These are phyloP conservation scores for Drosophila sturtevanti DNA, from an alignment of 1,140 invertebrate species.

Conservation along the genomic window DNA sequence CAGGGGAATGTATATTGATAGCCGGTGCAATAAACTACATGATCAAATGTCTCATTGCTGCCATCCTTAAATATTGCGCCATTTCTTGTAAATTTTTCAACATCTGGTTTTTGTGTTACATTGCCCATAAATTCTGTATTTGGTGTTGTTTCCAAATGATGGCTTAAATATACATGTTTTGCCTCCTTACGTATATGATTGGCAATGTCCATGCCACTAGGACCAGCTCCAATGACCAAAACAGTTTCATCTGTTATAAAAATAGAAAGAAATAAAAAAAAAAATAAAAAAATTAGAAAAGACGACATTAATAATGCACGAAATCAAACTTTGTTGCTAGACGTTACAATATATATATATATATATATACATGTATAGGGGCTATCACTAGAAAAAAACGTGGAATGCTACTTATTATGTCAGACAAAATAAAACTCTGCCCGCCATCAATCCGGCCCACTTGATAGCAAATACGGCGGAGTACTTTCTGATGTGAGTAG, in stretches of 20 bases:
- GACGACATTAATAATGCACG: background rate
- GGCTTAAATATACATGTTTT: slow-evolving; percentile 87
- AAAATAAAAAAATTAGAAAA: background rate
- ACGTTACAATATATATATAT: too few relatives aligned
- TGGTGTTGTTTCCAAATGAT: slow-evolving; percentile 86
- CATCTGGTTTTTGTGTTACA: slow-evolving; percentile 87
- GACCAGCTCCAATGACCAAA: slow-evolving; percentile 92
- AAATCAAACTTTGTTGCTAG: too few relatives aligned
- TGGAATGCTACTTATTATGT: slow-evolving; percentile 30
- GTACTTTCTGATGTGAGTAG: slow-evolving; percentile 20
- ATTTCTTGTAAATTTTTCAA: slow-evolving; percentile 84
- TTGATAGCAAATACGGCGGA: slow-evolving; percentile 11
- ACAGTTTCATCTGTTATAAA: slow-evolving; percentile 83
- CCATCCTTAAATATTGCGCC: slow-evolving; percentile 86
- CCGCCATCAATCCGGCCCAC: slow-evolving; percentile 10
- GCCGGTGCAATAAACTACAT: slow-evolving; percentile 92
- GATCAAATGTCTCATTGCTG: slow-evolving; percentile 86
- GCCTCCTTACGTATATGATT: slow-evolving; percentile 89
- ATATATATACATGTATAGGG: background rate
- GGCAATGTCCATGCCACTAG: slow-evolving; percentile 94
- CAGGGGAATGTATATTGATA: slow-evolving; percentile 93
- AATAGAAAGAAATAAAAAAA: background rate
- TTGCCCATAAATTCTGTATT: slow-evolving; percentile 87
- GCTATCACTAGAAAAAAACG: slow-evolving; percentile 38
- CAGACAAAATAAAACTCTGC: slow-evolving; percentile 26